Evolutionary conservation across 2,113 vertebrate genomes (phyloP).

Genomic region (Apus apus): DNA sequence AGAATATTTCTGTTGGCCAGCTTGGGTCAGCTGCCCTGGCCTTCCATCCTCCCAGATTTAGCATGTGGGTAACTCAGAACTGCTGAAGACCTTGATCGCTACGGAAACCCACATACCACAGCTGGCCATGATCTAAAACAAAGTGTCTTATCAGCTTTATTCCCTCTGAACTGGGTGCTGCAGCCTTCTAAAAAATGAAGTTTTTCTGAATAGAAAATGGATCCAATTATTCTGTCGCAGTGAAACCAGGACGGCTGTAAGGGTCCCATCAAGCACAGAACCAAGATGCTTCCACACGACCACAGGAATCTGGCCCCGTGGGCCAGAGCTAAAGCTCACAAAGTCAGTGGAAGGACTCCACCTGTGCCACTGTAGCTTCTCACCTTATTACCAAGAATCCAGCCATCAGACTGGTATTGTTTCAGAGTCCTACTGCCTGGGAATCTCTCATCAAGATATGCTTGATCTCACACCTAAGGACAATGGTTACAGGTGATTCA

Average conservation of each 20-base stretch:
- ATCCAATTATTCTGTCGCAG: too few relatives aligned
- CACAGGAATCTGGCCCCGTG: neutral
- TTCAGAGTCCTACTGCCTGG: neutral
- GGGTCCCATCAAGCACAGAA: neutral
- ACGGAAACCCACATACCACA: too few relatives aligned
- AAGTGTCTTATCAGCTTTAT: too few relatives aligned
- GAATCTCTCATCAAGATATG: neutral
- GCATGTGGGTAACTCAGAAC: too few relatives aligned
- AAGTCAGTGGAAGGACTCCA: neutral
- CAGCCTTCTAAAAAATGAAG: too few relatives aligned
- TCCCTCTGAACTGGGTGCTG: too few relatives aligned
- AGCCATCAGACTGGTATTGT: neutral
- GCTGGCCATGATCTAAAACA: too few relatives aligned
- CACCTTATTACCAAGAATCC: neutral
- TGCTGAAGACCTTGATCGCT: too few relatives aligned
- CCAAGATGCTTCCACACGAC: neutral
- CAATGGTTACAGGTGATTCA: neutral
- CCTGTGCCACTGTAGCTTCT: neutral
- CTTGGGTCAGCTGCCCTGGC: too few relatives aligned
- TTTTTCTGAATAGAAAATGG: too few relatives aligned
- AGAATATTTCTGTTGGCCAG: too few relatives aligned
- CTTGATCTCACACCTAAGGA: neutral
- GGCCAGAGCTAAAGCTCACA: neutral
- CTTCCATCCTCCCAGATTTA: too few relatives aligned
- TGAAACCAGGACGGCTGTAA: neutral